These are phyloP conservation scores for Microtus montanus DNA, from an alignment of 2,113 vertebrate genomes.

Conservation along the genomic window DNA sequence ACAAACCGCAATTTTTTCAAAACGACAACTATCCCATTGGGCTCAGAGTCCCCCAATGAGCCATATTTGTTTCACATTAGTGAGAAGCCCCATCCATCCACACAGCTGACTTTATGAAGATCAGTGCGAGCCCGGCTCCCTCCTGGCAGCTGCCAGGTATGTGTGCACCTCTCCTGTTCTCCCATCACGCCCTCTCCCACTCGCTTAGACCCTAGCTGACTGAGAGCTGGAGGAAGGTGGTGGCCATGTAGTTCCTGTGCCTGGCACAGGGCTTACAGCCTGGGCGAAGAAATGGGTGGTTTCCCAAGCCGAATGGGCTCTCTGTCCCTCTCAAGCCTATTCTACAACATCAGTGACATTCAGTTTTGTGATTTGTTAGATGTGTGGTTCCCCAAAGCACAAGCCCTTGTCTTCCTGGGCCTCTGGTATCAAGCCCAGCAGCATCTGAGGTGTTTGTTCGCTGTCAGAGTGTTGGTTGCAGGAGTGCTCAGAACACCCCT, in stretches of 20 bases:
- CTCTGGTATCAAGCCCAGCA: background rate
- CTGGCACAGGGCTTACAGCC: background rate
- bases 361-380: background rate
- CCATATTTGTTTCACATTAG: background rate
- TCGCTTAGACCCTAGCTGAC: background rate
- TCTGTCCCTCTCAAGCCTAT: background rate
- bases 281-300: background rate
- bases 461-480: accelerated
- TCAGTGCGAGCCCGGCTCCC: background rate
- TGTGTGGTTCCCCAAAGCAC: background rate
- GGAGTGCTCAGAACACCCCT: too few relatives aligned
- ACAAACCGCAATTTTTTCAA: background rate
- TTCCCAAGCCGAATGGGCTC: background rate
- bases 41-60: background rate
- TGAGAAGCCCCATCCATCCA: background rate
- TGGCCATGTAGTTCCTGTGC: accelerated
- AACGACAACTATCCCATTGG: too few relatives aligned
- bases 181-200: too few relatives aligned
- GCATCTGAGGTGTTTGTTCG: background rate
- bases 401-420: background rate
- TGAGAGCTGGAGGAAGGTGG: background rate
- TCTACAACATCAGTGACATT: background rate
- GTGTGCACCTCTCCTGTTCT: background rate
- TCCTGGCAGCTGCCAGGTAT: too few relatives aligned
- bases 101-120: background rate